Evolutionary conservation across 2,888 invertebrate species (phyloP), one percentile per base, ranked within the genome.

Genomic region (Branchellion lobata): DNA sequence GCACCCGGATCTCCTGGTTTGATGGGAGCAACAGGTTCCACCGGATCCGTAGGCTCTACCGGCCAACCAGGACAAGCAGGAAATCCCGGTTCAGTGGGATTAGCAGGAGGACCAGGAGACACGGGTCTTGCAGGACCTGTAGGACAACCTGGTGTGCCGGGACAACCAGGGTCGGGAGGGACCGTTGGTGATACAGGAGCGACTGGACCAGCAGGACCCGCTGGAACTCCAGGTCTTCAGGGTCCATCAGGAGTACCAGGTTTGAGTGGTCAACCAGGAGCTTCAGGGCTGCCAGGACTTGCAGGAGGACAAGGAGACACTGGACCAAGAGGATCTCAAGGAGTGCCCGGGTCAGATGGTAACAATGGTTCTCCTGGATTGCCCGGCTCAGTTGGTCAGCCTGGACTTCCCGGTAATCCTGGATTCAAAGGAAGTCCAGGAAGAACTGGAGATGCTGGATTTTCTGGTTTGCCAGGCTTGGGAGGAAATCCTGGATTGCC

Each of bases 401-500:
- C 79, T 29, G 85, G 85, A 14, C 76, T 79, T 21, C 81, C 82
- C 11, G 84, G 84, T 31, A 40, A 57, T 51, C 72, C 81, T 33
- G 83, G 84, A 2, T 29, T 61, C 0, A 81, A 81, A 69, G 84
- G 82, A 78, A 79, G 80, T n/a, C 79, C 81, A 75, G 84, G 84
- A 78, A 74, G 80, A 31, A 80, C 81, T 53, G 82, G 84, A 69
- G 2, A 1, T 8, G 73, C 36, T 18, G 81, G 81, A 8, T 24
- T 34, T 21, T 65, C 69, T 18, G 81, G 81, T 34, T 40, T 74
- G 40, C 57, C 36, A 47, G 81, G 81, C 21, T 0, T 31, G 11
- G 36, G 24, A 34, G 81, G 81, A 18, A 31, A 18, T 11, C n/a
- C 76, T 33, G 76, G 76, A 1, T 31, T 53, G 1, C n/a, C 65